Conservation (phyloP, 2,797 vertebrate species). For the Potorous gilbertii region DNA sequence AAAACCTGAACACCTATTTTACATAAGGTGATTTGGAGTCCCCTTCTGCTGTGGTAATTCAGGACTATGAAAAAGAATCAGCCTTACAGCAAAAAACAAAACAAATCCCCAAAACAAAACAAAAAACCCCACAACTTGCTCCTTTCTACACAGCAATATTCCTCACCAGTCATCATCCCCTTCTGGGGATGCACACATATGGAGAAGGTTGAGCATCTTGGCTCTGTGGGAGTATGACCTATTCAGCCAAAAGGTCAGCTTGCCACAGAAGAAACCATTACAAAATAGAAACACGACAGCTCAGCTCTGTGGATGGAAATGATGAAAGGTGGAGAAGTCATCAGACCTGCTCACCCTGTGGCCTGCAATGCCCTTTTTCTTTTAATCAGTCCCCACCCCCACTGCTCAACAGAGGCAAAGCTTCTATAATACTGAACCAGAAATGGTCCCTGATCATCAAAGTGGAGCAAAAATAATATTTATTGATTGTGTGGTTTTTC, state of each 20-base stretch:
- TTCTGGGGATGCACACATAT: constrained; percentile 37
- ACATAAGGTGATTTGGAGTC: constrained; percentile 2
- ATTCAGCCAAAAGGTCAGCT: constrained; percentile 81
- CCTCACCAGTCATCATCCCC: constrained; percentile 39
- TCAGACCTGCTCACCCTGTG: constrained; percentile 38
- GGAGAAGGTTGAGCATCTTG: constrained; percentile 61
- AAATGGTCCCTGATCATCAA: background rate
- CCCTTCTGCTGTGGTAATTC: constrained; percentile 41
- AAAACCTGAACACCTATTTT: constrained; percentile 1
- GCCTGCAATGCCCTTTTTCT: constrained; percentile 65
- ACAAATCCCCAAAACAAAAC: background rate
- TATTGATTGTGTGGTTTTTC: background rate
- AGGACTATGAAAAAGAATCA: constrained; percentile 43
- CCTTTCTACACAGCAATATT: constrained; percentile 47
- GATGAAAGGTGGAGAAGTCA: constrained; percentile 66
- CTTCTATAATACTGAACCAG: background rate
- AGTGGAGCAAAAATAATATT: background rate
- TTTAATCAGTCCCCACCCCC: background rate
- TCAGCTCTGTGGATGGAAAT: constrained; percentile 72
- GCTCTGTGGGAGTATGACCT: constrained; percentile 76
- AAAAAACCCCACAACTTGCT: background rate
- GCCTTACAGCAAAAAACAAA: constrained; percentile 39
- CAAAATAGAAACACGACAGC: constrained; percentile 73
- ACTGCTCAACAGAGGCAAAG: constrained; percentile 7
- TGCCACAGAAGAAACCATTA: constrained; percentile 77